Conservation (phyloP, 2,888 invertebrate genomes). For the Rhamnusium bicolor region DNA sequence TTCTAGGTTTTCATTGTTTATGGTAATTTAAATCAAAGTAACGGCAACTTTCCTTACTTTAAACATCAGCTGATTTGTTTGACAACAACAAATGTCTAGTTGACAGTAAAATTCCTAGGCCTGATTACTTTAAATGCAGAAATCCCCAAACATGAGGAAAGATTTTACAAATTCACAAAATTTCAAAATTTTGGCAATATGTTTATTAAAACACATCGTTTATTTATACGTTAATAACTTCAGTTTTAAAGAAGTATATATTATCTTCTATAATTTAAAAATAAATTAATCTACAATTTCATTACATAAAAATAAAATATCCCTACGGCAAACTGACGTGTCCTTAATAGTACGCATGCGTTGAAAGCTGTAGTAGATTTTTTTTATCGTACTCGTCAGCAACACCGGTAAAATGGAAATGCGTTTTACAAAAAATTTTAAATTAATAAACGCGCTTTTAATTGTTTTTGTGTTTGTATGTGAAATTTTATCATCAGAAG, state of each 20-base stretch:
- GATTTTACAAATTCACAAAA: neutral
- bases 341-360: slow-evolving; percentile 9
- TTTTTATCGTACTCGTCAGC: neutral
- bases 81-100: neutral
- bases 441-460: slow-evolving; percentile 44
- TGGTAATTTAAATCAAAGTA: neutral
- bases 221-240: neutral
- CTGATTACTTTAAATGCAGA: neutral
- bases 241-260: neutral
- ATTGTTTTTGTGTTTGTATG: slow-evolving; percentile 54
- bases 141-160: neutral
- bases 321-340: slow-evolving; percentile 18
- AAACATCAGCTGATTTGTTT: slow-evolving; percentile 9
- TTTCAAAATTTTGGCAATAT: neutral
- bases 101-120: neutral
- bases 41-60: neutral
- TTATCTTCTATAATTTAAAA: neutral
- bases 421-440: slow-evolving; percentile 25
- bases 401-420: slow-evolving; percentile 42
- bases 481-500: slow-evolving; percentile 71
- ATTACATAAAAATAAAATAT: neutral
- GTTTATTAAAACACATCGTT: neutral
- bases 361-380: neutral
- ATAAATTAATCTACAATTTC: too few relatives aligned
- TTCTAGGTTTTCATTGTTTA: neutral